phyloP scores from a whole-genome alignment of 2,797 vertebrate genomes.

The Lepus oiostolus region DNA sequence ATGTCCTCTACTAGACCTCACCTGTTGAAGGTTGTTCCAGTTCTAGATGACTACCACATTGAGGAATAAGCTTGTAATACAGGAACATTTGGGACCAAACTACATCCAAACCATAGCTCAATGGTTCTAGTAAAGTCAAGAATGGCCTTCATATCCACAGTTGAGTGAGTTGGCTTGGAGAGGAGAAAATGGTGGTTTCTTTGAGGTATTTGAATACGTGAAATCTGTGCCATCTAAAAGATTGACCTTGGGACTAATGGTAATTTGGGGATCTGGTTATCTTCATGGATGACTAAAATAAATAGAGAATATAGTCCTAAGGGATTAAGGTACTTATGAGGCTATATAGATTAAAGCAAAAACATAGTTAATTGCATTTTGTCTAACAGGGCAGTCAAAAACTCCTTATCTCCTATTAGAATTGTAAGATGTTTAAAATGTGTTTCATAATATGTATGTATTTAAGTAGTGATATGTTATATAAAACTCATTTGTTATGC shows the following conservation, averaged over 20 bases:
- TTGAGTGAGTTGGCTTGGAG: neutral
- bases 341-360: neutral
- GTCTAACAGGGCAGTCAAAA: neutral
- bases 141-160: neutral
- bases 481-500: neutral
- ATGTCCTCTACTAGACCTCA: too few species aligned
- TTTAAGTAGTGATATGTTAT: neutral
- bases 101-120: too few species aligned
- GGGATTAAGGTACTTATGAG: neutral
- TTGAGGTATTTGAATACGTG: neutral
- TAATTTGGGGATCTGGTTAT: neutral
- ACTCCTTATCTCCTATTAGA: neutral
- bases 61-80: too few species aligned
- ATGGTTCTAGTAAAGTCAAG: neutral
- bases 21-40: too few species aligned
- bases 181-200: neutral
- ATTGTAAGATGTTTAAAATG: neutral
- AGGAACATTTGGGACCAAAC: too few species aligned
- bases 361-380: slow-evolving; percentile 31
- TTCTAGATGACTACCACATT: too few species aligned
- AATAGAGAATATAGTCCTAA: neutral
- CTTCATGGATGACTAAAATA: neutral
- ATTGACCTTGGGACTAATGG: neutral
- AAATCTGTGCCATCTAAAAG: neutral
- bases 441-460: neutral